These are phyloP conservation scores for Syngnathus typhle DNA, from an alignment of 2,113 vertebrate genomes.

Conservation along the genomic window DNA sequence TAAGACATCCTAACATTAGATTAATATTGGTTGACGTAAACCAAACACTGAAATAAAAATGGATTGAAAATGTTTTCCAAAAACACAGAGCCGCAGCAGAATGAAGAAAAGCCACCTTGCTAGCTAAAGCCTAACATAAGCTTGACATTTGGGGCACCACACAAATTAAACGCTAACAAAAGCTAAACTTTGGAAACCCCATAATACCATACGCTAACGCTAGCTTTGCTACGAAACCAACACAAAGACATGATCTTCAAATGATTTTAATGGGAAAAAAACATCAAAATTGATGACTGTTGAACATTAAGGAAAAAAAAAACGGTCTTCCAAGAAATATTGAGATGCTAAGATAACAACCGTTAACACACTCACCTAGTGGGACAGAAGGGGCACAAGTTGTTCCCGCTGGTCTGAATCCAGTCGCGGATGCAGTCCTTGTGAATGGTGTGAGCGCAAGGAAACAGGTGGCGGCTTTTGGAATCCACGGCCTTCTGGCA, in stretches of 20 bases:
- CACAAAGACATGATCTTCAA: background rate
- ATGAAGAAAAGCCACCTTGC: too few relatives aligned
- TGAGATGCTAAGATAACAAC: background rate
- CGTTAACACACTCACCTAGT: background rate
- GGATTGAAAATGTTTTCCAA: too few relatives aligned
- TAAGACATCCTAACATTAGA: background rate
- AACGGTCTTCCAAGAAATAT: background rate
- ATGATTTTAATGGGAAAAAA: background rate
- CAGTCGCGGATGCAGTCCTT: conserved; percentile 69
- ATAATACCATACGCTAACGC: background rate
- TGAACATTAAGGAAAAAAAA: background rate
- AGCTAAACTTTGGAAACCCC: background rate
- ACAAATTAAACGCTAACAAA: too few relatives aligned
- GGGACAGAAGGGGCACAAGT: conserved; percentile 62
- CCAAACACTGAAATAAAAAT: background rate
- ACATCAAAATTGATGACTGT: background rate
- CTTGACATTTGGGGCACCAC: background rate
- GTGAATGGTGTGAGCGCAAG: conserved; percentile 81
- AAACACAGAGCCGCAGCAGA: too few relatives aligned
- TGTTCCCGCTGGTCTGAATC: conserved; percentile 55
- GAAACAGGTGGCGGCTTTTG: conserved; percentile 77
- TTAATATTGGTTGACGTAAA: background rate
- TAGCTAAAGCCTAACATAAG: background rate
- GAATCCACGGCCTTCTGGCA: conserved; percentile 84
- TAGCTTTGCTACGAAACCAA: background rate